phyloP scores from a whole-genome alignment of 2,113 vertebrate genomes.

The Anseranas semipalmata region DNA sequence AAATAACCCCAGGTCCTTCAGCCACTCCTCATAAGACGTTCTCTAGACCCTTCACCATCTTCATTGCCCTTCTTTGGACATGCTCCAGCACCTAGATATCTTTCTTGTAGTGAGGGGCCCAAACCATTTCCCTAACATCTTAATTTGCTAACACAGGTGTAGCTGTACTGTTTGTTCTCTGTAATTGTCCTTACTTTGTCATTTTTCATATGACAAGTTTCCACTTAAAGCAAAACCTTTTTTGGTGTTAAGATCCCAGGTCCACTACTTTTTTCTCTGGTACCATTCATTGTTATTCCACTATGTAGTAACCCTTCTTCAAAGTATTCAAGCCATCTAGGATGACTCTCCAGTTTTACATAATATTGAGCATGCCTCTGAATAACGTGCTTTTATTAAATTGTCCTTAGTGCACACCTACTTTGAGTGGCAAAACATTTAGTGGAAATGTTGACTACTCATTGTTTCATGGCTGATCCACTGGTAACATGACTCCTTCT shows the following conservation, averaged over 20 bases:
- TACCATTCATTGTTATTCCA: not conserved
- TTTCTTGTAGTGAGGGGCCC: too few species aligned
- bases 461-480: fast-evolving
- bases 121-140: not conserved
- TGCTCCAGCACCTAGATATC: too few species aligned
- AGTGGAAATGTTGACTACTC: not conserved
- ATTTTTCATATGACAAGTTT: not conserved
- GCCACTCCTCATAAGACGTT: too few species aligned
- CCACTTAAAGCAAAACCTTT: not conserved
- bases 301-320: not conserved
- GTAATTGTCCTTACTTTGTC: not conserved
- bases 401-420: too few species aligned
- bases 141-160: not conserved
- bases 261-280: not conserved
- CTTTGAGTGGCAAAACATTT: not conserved
- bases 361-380: not conserved
- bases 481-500: not conserved
- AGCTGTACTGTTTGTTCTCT: not conserved
- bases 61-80: too few species aligned
- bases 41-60: too few species aligned
- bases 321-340: not conserved
- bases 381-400: not conserved
- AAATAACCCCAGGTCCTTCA: too few species aligned
- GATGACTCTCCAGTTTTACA: not conserved
- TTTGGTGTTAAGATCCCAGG: not conserved